Evolutionary conservation across 1,140 invertebrate genomes (phyloP).

Genomic region (Limonius californicus): DNA sequence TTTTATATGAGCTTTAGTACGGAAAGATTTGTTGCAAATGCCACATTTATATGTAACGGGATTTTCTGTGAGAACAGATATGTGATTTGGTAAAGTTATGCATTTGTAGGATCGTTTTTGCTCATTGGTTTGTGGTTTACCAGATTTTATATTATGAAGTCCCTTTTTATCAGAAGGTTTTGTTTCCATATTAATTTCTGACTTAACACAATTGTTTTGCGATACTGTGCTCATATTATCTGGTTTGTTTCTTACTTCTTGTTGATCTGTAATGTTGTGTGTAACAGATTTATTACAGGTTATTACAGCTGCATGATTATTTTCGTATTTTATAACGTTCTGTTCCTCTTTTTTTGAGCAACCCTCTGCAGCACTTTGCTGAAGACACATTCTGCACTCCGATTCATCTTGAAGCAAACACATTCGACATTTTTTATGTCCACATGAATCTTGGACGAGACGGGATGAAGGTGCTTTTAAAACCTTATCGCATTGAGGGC

Average conservation of each 20-base stretch:
- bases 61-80: constrained; percentile 27
- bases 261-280: background rate
- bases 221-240: background rate
- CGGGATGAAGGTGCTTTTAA: constrained; percentile 37
- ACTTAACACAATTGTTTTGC: background rate
- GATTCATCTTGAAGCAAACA: constrained; percentile 47
- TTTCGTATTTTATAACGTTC: constrained; percentile 20
- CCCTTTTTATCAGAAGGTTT: background rate
- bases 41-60: constrained; percentile 39
- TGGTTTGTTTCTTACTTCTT: background rate
- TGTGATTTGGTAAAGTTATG: constrained; percentile 36
- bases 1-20: constrained; percentile 39
- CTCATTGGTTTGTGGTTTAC: background rate
- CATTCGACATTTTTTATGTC: constrained; percentile 49
- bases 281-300: constrained; percentile 20
- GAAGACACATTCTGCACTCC: constrained; percentile 44
- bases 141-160: background rate
- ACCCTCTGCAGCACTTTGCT: constrained; percentile 2
- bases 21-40: constrained; percentile 43
- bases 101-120: constrained; percentile 28
- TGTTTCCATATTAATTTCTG: background rate
- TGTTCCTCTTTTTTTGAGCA: background rate
- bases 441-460: constrained; percentile 49
- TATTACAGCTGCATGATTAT: constrained; percentile 30
- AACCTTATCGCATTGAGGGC: constrained; percentile 45